Percentiles rank a stretch among this genome's conserved stretches.
Evolutionary conservation across 2,888 invertebrate genomes (phyloP).

Genomic region (Aspidapion aeneum): DNA sequence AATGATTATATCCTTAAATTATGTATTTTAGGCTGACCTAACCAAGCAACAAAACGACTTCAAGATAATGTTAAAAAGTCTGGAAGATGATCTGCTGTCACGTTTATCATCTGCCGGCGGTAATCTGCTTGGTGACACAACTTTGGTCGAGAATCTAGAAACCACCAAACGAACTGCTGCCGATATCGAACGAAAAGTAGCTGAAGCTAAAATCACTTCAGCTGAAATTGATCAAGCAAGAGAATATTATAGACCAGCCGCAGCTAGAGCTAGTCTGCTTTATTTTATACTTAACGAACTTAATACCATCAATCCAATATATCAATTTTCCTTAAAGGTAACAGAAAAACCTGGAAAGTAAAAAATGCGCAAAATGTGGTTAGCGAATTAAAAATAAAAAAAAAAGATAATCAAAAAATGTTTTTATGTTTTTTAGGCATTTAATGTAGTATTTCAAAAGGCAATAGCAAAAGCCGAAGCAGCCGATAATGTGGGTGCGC

Average conservation of each 20-base stretch:
- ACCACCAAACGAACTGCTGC: conserved; percentile 94
- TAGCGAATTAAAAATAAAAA: too few relatives aligned
- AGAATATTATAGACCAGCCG: conserved; percentile 84
- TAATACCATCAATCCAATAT: conserved; percentile 94
- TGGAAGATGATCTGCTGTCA: conserved; percentile 91
- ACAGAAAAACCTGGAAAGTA: too few relatives aligned
- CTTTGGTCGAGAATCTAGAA: conserved; percentile 93
- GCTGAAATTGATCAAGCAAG: conserved; percentile 89
- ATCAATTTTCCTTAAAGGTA: conserved; percentile 95
- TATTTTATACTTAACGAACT: conserved; percentile 95
- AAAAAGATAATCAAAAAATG: too few relatives aligned
- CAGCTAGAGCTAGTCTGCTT: conserved; percentile 86
- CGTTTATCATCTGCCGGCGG: conserved; percentile 88
- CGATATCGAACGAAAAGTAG: conserved; percentile 90
- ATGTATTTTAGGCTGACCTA: conserved; percentile 67
- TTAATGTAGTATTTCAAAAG: conserved; percentile 96
- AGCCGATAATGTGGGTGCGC: conserved; percentile 69
- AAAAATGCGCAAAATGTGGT: too few relatives aligned
- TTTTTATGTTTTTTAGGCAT: too few relatives aligned
- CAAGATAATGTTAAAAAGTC: conserved; percentile 87
- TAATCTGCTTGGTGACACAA: conserved; percentile 91
- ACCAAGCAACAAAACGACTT: conserved; percentile 97
- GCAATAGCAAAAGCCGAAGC: conserved; percentile 88
- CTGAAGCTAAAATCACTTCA: conserved; percentile 90
- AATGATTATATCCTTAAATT: background rate